Conservation (phyloP, 1,140 invertebrate genomes). For the Papilio glaucus region DNA sequence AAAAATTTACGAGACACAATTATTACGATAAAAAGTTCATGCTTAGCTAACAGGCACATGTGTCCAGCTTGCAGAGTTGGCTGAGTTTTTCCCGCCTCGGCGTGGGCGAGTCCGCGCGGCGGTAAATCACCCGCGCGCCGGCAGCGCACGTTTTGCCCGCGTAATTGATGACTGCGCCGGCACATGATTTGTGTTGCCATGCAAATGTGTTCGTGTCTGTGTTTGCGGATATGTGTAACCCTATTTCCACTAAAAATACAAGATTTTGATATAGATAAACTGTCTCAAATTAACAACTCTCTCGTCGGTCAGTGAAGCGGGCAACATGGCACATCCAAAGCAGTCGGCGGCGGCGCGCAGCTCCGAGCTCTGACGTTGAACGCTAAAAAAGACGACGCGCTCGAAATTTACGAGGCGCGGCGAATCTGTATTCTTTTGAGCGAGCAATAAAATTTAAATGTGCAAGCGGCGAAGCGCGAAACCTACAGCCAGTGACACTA, state of each 20-base stretch:
- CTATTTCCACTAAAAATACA: no score
- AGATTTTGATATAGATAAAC: neutral
- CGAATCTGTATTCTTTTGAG: conserved; percentile 60
- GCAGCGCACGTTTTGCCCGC: neutral
- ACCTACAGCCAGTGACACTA: conserved; percentile 57
- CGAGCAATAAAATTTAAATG: conserved; percentile 63
- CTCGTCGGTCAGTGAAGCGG: conserved; percentile 13
- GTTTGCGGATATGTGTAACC: neutral
- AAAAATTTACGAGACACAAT: no score
- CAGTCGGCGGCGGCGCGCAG: neutral
- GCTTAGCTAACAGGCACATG: neutral
- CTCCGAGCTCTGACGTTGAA: conserved; percentile 27
- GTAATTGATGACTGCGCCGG: conserved; percentile 29
- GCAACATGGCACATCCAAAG: conserved; percentile 13
- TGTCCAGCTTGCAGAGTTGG: neutral
- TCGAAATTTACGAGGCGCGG: conserved; percentile 56
- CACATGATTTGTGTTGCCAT: conserved; percentile 14
- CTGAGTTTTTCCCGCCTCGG: neutral
- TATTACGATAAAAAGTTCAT: no score
- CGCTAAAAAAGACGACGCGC: conserved; percentile 40
- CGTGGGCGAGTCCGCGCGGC: neutral
- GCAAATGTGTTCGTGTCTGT: neutral
- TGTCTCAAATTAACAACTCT: conserved; percentile 30
- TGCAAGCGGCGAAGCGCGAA: conserved; percentile 56
- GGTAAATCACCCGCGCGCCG: conserved; percentile 8